Evolutionary conservation across 2,888 invertebrate genomes (phyloP), one percentile per base, ranked within the genome.

Genomic region (Altica lythri): DNA sequence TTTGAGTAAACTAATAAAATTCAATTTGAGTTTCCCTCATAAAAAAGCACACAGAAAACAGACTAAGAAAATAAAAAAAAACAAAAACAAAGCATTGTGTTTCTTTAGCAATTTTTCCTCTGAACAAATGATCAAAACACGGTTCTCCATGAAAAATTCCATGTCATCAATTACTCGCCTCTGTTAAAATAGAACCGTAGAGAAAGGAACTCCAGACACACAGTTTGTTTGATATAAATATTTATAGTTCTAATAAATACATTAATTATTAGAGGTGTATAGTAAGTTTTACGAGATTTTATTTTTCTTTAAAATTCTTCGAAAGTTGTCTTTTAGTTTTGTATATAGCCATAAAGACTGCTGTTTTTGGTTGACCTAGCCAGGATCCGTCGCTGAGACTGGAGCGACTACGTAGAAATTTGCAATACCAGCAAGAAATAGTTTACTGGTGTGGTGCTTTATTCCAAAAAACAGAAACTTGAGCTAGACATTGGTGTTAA

Each of bases 151-250:
- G 38, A 38, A 19, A 38, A 38, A 38, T 38, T 38, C 2, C 38
- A n/a, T 19, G 19, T 38, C 38, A 19, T 38, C 38, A 38, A 38
- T 38, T 38, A 38, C 38, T 4, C 38, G 19, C 10, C 10, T 12
- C 9, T 19, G n/a, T 18, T 10, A 10, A 4, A 12, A 12, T 19
- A 5, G 6, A 19, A 18, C 10, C 29, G 29, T 10, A 10, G 29
- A 29, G 10, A 10, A 3, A 29, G 8, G 8, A 3, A 2, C 29
- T 3, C 29, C n/a, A n/a, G n/a, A n/a, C n/a, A n/a, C n/a, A n/a
- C n/a, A n/a, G n/a, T n/a, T n/a, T n/a, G n/a, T n/a, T n/a, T n/a
- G n/a, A n/a, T n/a, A n/a, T n/a, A n/a, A n/a, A n/a, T n/a, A n/a
- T n/a, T n/a, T n/a, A n/a, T n/a, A n/a, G n/a, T n/a, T n/a, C n/a